Percentiles rank a stretch among this genome's conserved stretches.
Conservation (phyloP, 2,797 vertebrate genomes). For the Pipistrellus pipistrellus region DNA sequence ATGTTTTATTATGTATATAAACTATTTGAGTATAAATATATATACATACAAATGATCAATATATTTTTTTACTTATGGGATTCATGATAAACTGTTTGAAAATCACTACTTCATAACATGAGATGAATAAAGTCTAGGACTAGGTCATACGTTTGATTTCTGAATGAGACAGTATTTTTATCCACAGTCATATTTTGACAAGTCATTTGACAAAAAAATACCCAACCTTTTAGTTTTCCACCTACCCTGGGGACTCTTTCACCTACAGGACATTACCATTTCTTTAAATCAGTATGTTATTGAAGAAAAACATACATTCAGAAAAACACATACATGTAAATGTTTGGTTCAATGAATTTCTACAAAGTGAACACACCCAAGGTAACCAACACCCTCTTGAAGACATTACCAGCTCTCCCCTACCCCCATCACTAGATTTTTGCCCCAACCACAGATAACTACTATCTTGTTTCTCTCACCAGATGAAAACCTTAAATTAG, state of each 20-base stretch:
- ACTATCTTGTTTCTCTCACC: background rate
- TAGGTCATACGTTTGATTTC: background rate
- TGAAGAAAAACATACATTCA: slow-evolving; percentile 51
- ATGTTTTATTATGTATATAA: background rate
- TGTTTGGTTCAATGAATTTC: background rate
- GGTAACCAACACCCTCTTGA: background rate
- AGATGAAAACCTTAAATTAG: background rate
- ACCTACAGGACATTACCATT: background rate
- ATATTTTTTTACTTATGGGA: background rate
- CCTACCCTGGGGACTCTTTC: background rate
- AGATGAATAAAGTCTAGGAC: background rate
- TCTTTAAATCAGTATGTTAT: slow-evolving; percentile 63
- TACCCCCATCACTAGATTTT: background rate
- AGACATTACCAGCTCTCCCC: background rate
- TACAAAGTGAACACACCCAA: background rate
- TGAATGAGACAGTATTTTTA: slow-evolving; percentile 55
- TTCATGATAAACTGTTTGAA: slow-evolving; percentile 10
- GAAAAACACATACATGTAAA: background rate
- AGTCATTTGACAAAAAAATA: background rate
- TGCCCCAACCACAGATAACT: background rate
- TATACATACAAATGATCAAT: background rate
- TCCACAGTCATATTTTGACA: background rate
- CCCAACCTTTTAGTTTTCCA: background rate
- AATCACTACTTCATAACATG: background rate
- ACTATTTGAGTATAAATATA: background rate